Conservation (phyloP, 2,797 vertebrate genomes). For the Crenuchus spilurus region DNA sequence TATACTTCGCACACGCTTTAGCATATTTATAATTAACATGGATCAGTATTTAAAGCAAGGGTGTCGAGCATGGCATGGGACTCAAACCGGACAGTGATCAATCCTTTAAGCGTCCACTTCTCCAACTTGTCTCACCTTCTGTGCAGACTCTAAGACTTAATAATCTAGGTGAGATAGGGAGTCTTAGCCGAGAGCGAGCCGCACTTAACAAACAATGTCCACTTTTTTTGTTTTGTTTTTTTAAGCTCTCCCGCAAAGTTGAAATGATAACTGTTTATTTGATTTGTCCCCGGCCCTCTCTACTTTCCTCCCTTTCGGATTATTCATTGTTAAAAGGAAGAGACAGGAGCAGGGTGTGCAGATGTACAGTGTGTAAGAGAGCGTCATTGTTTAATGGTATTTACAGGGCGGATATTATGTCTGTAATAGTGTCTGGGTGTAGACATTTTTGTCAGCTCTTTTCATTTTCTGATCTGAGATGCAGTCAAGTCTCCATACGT, state of each 20-base stretch:
- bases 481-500: slow-evolving; percentile 53
- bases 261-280: slow-evolving; percentile 58
- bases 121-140: too few species aligned
- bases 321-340: slow-evolving; percentile 69
- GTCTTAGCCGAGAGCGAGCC: neutral
- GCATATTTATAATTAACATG: too few species aligned
- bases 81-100: too few species aligned
- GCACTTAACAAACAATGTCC: slow-evolving; percentile 48
- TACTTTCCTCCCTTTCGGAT: slow-evolving; percentile 51
- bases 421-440: slow-evolving; percentile 84
- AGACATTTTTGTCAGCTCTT: slow-evolving; percentile 82
- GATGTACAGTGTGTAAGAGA: slow-evolving; percentile 68
- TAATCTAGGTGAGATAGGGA: too few species aligned
- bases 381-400: slow-evolving; percentile 80
- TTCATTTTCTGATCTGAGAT: slow-evolving; percentile 75
- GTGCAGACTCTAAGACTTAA: too few species aligned
- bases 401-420: slow-evolving; percentile 83
- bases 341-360: slow-evolving; percentile 66
- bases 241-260: too few species aligned
- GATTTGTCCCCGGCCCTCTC: neutral
- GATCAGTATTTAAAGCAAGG: too few species aligned
- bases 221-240: slow-evolving; percentile 61
- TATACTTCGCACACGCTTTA: too few species aligned
- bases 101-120: too few species aligned
- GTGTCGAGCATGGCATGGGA: too few species aligned